These are phyloP conservation scores for Gryllus bimaculatus DNA, from an alignment of 1,140 invertebrate genomes.

Conservation along the genomic window DNA sequence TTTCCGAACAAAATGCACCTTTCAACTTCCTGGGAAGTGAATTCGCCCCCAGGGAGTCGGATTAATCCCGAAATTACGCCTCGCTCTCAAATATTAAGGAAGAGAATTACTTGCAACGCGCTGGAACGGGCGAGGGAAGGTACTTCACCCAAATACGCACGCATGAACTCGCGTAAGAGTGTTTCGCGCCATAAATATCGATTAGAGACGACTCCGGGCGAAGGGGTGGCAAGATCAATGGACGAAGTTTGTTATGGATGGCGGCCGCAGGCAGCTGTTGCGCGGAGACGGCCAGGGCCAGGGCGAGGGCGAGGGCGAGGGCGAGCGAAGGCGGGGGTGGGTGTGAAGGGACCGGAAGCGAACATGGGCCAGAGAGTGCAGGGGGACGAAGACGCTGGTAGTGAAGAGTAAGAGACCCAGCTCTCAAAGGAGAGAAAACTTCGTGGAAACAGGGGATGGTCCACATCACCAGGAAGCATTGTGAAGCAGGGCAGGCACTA, in stretches of 20 bases:
- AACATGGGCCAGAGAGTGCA: too few species aligned
- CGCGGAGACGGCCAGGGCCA: too few species aligned
- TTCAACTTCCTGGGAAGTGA: not conserved
- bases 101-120: not conserved
- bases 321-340: not conserved
- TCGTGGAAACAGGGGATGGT: too few species aligned
- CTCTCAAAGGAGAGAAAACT: too few species aligned
- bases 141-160: conserved; percentile 3
- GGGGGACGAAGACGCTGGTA: too few species aligned
- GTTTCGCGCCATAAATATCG: conserved; percentile 1
- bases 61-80: conserved; percentile 1
- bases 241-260: conserved; percentile 4
- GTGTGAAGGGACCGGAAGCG: too few species aligned
- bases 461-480: too few species aligned
- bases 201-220: not conserved
- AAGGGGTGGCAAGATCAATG: not conserved
- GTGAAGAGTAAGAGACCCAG: too few species aligned
- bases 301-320: not conserved
- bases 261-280: conserved; percentile 1
- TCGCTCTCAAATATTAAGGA: not conserved
- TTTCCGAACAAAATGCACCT: too few species aligned
- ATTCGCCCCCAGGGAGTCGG: not conserved
- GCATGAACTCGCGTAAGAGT: not conserved
- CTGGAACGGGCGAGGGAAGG: not conserved
- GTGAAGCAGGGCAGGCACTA: too few species aligned